Conservation (phyloP, 2,888 invertebrate species). For the Meganola albula region DNA sequence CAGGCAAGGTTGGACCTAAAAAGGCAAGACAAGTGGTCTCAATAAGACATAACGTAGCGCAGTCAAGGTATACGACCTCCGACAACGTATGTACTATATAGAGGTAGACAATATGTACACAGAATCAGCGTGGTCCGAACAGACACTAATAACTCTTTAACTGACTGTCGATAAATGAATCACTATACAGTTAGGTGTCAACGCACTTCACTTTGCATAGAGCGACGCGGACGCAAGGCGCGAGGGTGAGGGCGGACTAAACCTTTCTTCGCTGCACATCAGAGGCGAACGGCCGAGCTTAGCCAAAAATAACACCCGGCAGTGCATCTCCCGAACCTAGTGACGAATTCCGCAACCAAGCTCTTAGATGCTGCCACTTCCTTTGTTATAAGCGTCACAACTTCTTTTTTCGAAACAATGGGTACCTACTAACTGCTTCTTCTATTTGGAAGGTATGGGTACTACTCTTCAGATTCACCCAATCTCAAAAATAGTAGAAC, state of each 20-base stretch:
- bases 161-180: slow-evolving; percentile 60
- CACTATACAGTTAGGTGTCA: slow-evolving; percentile 74
- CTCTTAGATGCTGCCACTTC: slow-evolving; percentile 33
- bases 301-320: slow-evolving; percentile 73
- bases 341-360: slow-evolving; percentile 55
- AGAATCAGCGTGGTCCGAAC: slow-evolving; percentile 59
- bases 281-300: slow-evolving; percentile 64
- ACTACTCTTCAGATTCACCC: too few species aligned
- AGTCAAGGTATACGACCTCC: slow-evolving; percentile 68
- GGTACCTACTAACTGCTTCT: background rate
- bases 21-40: slow-evolving; percentile 65
- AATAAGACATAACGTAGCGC: slow-evolving; percentile 54
- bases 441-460: too few species aligned
- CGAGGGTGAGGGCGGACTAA: slow-evolving; percentile 58
- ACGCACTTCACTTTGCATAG: slow-evolving; percentile 70
- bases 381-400: slow-evolving; percentile 46
- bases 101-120: too few species aligned
- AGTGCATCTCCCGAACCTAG: slow-evolving; percentile 65
- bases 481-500: background rate
- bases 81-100: too few species aligned
- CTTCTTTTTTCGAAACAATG: slow-evolving; percentile 29
- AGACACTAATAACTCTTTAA: slow-evolving; percentile 53
- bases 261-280: slow-evolving; percentile 52
- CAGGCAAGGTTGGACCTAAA: slow-evolving; percentile 63
- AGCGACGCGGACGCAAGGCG: slow-evolving; percentile 52